phyloP scores from a whole-genome alignment of 2,888 invertebrate species.

The Chesias legatella region DNA sequence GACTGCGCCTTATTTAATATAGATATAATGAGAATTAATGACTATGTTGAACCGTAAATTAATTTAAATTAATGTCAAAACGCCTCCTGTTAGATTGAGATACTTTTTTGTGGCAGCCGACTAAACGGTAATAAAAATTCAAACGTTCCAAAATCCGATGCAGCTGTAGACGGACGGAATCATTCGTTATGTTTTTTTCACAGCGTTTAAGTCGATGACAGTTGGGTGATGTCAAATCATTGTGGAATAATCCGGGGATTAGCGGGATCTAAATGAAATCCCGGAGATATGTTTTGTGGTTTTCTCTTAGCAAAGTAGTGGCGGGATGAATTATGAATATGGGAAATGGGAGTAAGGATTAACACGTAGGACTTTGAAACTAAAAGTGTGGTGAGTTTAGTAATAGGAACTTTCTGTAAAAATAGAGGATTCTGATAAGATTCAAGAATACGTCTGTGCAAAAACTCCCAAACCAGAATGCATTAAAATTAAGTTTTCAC shows the following conservation, averaged over 20 bases:
- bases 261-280: conserved; percentile 43
- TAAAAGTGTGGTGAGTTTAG: neutral
- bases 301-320: conserved; percentile 28
- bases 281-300: conserved; percentile 49
- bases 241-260: conserved; percentile 47
- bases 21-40: conserved; percentile 21
- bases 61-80: conserved; percentile 26
- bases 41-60: conserved; percentile 17
- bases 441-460: too few relatives aligned
- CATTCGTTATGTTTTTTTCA: conserved; percentile 22
- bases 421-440: too few relatives aligned
- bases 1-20: neutral
- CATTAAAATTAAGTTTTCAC: too few relatives aligned
- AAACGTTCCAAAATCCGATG: conserved; percentile 17
- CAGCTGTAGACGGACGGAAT: conserved; percentile 22
- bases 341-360: conserved; percentile 14
- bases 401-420: too few relatives aligned
- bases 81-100: conserved; percentile 25
- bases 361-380: conserved; percentile 1
- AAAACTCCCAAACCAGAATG: conserved; percentile 12
- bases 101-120: conserved; percentile 7
- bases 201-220: conserved; percentile 53
- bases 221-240: conserved; percentile 64
- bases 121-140: neutral
- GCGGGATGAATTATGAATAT: conserved; percentile 15